Base-by-base conservation (phyloP, 1,140 invertebrate species). In the Drosophila serrata region DNA sequence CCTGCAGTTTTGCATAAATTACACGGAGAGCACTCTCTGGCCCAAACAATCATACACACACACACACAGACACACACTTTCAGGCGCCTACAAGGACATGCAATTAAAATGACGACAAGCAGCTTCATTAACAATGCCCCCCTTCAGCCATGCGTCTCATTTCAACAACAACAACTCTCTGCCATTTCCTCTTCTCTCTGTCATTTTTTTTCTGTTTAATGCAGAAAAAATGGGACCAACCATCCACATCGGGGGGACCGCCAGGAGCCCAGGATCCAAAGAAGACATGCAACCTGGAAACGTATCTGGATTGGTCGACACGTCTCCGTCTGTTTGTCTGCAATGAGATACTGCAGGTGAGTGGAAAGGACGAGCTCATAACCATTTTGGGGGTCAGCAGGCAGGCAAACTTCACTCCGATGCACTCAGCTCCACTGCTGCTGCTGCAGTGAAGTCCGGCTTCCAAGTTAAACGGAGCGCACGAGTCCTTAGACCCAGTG, bases 241-340 rank as follows among this genome's bases (percentile, higher is more conserved):
- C 92, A 64, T 79, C 69, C 57, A 70, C 88, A 37, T 85, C 91
- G 39, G 80, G 88, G 43, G 90, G 82, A 51, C 79, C 82, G 22
- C 84, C 88, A 27, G 82, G 87, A 45, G 81, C 63, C 40, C 92
- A 92, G 75, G 86, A 90, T 81, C 80, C 90, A 33, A 92, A 93
- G 63, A 92, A 92, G 80, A 92, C 91, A 29, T 92, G 92, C 62
- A 93, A 92, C 72, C 79, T 92, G 78, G 90, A 93, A 82, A 92
- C 86, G 40, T 92, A 93, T 69, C 70, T 92, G 57, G 84, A 92
- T 57, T 92, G 92, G 92, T 92, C 92, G 69, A 81, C 91, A 82
- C 91, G 92, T 90, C 62, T 92, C 39, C 88, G 92, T 55, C 72
- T 92, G 42, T 91, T 93, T 79, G 92, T 92, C 53, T 91, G 91